Evolutionary conservation across 2,113 vertebrate genomes (phyloP).

Genomic region (Muscicapa adusta): DNA sequence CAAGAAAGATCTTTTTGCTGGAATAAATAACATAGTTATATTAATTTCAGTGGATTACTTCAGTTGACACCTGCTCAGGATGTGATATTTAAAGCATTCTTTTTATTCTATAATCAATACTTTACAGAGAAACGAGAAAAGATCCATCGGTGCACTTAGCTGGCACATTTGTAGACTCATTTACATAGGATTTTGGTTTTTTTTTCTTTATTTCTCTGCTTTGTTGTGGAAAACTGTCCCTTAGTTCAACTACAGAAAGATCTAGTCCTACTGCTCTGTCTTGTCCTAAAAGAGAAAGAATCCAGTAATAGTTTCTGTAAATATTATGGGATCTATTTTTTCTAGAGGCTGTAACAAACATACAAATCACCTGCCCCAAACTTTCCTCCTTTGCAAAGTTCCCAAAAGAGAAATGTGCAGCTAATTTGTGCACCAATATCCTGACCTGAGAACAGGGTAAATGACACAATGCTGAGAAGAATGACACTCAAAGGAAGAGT

Average conservation of each 20-base stretch:
- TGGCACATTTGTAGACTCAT: neutral
- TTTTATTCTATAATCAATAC: neutral
- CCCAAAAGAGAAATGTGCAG: neutral
- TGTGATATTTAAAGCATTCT: neutral
- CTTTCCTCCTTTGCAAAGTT: neutral
- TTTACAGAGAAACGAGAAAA: neutral
- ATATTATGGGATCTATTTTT: neutral
- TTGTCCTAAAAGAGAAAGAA: neutral
- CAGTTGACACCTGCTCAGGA: neutral
- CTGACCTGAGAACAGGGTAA: neutral
- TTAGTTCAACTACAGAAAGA: neutral
- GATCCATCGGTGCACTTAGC: neutral
- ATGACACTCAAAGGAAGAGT: neutral
- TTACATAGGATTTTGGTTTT: neutral
- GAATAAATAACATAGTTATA: neutral
- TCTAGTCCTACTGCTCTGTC: neutral
- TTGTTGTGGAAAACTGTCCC: neutral
- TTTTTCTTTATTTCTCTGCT: neutral
- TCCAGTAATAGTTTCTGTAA: neutral
- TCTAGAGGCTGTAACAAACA: neutral
- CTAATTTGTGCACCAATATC: neutral
- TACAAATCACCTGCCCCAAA: neutral
- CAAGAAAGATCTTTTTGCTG: neutral
- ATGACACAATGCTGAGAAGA: neutral
- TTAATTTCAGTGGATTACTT: neutral